These are phyloP conservation scores for Neosilurus hyrtlii DNA, from an alignment of 2,797 vertebrate genomes.

Conservation along the genomic window DNA sequence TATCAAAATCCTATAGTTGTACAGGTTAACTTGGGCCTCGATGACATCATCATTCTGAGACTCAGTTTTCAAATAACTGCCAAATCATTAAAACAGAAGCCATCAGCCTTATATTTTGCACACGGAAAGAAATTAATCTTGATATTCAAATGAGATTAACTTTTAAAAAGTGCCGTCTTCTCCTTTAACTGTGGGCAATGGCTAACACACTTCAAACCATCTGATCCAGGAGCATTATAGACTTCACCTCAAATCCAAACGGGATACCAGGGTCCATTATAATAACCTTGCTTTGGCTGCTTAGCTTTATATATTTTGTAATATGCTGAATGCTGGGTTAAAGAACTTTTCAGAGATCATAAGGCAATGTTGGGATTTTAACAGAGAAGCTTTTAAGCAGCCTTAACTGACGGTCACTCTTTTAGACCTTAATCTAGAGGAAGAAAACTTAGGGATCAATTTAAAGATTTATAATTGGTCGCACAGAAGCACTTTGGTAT, in stretches of 20 bases:
- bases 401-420: neutral
- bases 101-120: too few species aligned
- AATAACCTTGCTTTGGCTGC: neutral
- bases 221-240: neutral
- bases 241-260: neutral
- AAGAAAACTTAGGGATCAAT: neutral
- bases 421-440: neutral
- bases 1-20: too few species aligned
- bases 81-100: too few species aligned
- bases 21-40: too few species aligned
- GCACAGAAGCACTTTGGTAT: neutral
- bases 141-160: too few species aligned
- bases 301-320: neutral
- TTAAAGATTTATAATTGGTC: neutral
- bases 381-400: neutral
- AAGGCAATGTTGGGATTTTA: neutral
- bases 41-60: too few species aligned
- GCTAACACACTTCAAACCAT: neutral
- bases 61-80: too few species aligned
- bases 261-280: neutral
- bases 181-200: too few species aligned
- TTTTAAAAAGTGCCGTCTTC: too few species aligned
- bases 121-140: too few species aligned
- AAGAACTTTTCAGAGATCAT: neutral
- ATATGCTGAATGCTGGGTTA: neutral